Evolutionary conservation across 2,797 vertebrate species (phyloP).

Genomic region (Salmo trutta): DNA sequence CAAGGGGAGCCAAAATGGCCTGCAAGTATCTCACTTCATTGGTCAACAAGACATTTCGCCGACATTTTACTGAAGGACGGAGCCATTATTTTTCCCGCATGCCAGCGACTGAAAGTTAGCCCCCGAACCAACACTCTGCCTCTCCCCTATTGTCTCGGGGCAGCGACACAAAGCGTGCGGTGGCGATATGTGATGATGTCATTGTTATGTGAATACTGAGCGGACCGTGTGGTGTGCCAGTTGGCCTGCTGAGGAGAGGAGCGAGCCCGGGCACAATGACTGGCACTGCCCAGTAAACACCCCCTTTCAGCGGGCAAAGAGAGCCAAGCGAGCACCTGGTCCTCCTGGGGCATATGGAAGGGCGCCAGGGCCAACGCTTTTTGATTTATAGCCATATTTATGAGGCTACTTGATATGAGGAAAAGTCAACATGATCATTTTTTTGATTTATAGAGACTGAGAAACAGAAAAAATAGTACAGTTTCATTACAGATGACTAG

Average conservation of each 20-base stretch:
- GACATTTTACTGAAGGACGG: neutral
- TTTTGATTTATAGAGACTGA: too few relatives aligned
- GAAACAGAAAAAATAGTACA: neutral
- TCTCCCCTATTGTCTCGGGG: constrained; percentile 18
- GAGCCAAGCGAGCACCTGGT: neutral
- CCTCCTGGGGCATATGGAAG: neutral
- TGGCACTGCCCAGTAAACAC: neutral
- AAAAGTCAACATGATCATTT: neutral
- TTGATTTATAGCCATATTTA: neutral
- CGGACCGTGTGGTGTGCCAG: constrained; percentile 63
- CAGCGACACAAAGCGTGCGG: constrained; percentile 40
- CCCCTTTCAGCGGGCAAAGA: neutral
- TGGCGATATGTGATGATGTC: constrained; percentile 70
- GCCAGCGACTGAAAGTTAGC: constrained; percentile 16
- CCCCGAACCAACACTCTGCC: neutral
- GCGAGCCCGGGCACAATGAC: neutral
- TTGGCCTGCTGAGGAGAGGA: constrained; percentile 51
- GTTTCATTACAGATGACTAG: neutral
- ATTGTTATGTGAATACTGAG: constrained; percentile 74
- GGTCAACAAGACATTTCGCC: neutral
- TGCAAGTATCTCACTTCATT: neutral
- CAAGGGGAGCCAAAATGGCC: neutral
- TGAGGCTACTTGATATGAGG: neutral
- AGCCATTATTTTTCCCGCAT: neutral
- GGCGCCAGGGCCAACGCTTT: neutral